These are phyloP conservation scores for Suncus etruscus DNA, from an alignment of 2,113 vertebrate species.

Conservation along the genomic window DNA sequence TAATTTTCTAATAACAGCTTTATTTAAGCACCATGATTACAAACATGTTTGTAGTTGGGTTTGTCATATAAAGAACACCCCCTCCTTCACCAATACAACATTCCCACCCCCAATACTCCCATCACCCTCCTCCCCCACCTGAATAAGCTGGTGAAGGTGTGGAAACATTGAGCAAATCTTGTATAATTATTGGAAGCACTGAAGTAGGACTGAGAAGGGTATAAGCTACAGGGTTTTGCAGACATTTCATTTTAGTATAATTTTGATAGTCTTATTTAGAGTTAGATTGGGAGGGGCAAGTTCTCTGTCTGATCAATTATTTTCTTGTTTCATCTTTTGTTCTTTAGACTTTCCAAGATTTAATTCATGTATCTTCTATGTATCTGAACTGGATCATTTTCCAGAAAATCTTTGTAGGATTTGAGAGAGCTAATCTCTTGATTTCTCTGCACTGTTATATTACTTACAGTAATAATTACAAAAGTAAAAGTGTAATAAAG, in stretches of 20 bases:
- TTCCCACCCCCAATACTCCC: no score
- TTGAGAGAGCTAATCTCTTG: slow-evolving; percentile 73
- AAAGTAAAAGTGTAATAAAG: slow-evolving; percentile 81
- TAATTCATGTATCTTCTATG: background rate
- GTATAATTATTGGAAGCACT: no score
- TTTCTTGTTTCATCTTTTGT: slow-evolving; percentile 32
- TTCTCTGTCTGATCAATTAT: background rate
- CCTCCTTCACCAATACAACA: no score
- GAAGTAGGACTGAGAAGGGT: background rate
- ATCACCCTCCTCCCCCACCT: no score
- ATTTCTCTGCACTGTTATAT: slow-evolving; percentile 78
- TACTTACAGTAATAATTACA: slow-evolving; percentile 83
- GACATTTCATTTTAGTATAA: slow-evolving; percentile 8
- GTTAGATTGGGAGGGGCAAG: background rate
- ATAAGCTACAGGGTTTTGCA: background rate
- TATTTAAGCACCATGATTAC: background rate
- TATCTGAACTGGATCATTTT: slow-evolving; percentile 21
- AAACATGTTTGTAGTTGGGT: background rate
- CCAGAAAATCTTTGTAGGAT: slow-evolving; percentile 26
- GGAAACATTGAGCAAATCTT: background rate
- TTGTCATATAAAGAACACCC: no score
- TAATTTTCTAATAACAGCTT: no score
- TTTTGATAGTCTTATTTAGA: background rate
- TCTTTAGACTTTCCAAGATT: slow-evolving; percentile 17
- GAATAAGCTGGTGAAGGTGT: background rate